phyloP scores from a whole-genome alignment of 2,113 vertebrate genomes.

The Shinisaurus crocodilurus region DNA sequence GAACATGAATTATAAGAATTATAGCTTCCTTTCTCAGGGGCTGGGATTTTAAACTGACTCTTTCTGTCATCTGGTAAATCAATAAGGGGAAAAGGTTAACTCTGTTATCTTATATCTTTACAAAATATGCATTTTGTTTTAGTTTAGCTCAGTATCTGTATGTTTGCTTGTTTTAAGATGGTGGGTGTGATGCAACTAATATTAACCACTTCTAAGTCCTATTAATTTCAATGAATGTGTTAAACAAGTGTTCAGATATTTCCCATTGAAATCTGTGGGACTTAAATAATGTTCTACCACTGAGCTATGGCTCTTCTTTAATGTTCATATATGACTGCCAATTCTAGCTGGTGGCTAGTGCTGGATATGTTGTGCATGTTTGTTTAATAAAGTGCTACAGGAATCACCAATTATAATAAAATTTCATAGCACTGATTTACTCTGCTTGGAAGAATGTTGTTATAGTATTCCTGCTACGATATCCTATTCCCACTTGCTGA shows the following conservation, averaged over 20 bases:
- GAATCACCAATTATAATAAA: neutral
- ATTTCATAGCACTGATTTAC: neutral
- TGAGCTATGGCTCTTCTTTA: neutral
- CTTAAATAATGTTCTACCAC: neutral
- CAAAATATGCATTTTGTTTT: slow-evolving; percentile 33
- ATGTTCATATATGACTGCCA: neutral
- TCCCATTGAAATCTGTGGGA: neutral
- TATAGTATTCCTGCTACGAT: neutral
- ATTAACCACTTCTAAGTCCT: neutral
- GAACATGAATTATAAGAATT: slow-evolving; percentile 39
- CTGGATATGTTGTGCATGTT: neutral
- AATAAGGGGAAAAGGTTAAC: slow-evolving; percentile 30
- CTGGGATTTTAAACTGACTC: slow-evolving; percentile 21
- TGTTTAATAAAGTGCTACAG: neutral
- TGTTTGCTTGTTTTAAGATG: neutral
- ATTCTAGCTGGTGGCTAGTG: neutral
- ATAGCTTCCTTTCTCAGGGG: slow-evolving; percentile 39
- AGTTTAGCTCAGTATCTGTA: slow-evolving; percentile 23
- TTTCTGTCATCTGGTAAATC: slow-evolving; percentile 41
- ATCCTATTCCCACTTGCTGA: neutral
- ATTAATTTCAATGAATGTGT: neutral
- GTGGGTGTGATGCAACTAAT: neutral
- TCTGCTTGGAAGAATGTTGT: neutral
- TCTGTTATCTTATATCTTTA: slow-evolving; percentile 1
- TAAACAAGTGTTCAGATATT: neutral